Percentiles rank a stretch among this genome's conserved stretches.
These are phyloP conservation scores for Phalangium opilio DNA, from an alignment of 2,888 invertebrate species.

Conservation along the genomic window DNA sequence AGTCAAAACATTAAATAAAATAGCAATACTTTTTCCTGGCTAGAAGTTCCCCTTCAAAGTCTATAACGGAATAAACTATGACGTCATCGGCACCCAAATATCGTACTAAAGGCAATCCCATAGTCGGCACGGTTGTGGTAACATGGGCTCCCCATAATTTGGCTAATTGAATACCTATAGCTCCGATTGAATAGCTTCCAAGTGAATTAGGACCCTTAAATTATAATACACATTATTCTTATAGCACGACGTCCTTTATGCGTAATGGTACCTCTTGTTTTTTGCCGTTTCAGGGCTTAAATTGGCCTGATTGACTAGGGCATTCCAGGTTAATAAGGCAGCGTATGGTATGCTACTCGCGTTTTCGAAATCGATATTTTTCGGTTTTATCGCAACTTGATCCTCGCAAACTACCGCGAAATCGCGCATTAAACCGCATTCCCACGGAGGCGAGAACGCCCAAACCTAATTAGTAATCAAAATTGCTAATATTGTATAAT, in stretches of 20 bases:
- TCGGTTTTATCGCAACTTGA: conserved; percentile 38
- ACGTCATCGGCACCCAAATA: conserved; percentile 42
- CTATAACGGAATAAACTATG: conserved; percentile 27
- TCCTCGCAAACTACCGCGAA: conserved; percentile 37
- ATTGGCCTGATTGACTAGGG: conserved; percentile 35
- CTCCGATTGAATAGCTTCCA: conserved; percentile 44
- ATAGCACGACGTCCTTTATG: no score
- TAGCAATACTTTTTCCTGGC: conserved; percentile 18
- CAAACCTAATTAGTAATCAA: conserved; percentile 26
- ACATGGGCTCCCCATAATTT: conserved; percentile 42
- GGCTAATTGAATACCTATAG: conserved; percentile 42
- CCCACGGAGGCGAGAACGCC: conserved; percentile 43
- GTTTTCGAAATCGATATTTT: conserved; percentile 42
- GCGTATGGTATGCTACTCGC: conserved; percentile 45
- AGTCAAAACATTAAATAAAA: neutral
- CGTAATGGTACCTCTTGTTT: conserved; percentile 41
- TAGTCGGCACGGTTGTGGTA: conserved; percentile 35
- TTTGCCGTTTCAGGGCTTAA: conserved; percentile 37
- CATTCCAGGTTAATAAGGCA: conserved; percentile 41
- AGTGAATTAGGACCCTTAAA: conserved; percentile 42
- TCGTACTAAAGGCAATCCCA: conserved; percentile 40
- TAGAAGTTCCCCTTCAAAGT: conserved; percentile 20
- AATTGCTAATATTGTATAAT: no score
- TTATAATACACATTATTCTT: no score
- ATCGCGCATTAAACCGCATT: conserved; percentile 41